These are phyloP conservation scores for Pteronotus mesoamericanus DNA, from an alignment of 2,797 vertebrate genomes.

Conservation along the genomic window DNA sequence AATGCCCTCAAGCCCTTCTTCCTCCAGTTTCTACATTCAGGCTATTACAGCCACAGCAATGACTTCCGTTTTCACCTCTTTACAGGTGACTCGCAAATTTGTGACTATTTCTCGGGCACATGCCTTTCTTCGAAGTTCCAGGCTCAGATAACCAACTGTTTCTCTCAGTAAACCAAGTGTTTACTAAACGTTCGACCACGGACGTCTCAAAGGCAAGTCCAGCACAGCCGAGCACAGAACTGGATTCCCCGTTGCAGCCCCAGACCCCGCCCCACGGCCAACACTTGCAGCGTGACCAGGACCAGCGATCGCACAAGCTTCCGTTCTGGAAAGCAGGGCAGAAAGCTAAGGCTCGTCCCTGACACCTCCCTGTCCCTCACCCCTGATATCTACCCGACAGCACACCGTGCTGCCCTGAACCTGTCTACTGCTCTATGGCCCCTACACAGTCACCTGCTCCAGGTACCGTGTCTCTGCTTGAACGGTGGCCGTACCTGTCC, in stretches of 20 bases:
- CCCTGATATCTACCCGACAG: background rate
- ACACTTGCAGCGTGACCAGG: background rate
- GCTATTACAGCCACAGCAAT: background rate
- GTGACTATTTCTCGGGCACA: background rate
- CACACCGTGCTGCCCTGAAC: background rate
- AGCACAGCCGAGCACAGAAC: background rate
- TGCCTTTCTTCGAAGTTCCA: background rate
- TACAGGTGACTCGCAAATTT: background rate
- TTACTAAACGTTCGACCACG: background rate
- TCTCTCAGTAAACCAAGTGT: no score
- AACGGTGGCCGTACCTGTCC: background rate
- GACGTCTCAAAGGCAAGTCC: background rate
- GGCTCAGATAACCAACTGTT: background rate
- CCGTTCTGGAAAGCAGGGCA: background rate
- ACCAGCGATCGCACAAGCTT: background rate
- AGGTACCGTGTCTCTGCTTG: background rate
- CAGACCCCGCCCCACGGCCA: background rate
- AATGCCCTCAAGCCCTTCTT: background rate
- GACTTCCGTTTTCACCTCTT: background rate
- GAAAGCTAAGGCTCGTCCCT: background rate
- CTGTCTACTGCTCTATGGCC: background rate
- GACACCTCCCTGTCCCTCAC: background rate
- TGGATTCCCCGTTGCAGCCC: background rate
- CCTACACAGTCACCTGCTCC: background rate
- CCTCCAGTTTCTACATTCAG: background rate